Evolutionary conservation across 2,888 invertebrate species (phyloP).

Genomic region (Ctena decussata): DNA sequence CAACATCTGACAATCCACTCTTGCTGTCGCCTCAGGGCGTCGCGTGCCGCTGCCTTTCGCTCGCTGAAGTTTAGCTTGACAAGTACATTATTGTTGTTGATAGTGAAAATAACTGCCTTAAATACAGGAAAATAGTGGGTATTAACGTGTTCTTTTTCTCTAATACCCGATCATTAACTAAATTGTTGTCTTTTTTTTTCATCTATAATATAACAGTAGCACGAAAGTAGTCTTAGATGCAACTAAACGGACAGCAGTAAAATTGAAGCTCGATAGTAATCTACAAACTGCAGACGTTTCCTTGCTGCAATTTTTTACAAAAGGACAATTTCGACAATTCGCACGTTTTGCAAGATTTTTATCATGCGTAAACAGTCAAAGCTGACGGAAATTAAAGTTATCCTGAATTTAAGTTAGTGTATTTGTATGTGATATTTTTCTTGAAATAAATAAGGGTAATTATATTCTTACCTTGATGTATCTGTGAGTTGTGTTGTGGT

Average conservation of each 20-base stretch:
- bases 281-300: too few relatives aligned
- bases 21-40: not conserved
- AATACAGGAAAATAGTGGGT: slow-evolving; percentile 7
- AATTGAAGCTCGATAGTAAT: not conserved
- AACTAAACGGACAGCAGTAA: not conserved
- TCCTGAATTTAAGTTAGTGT: too few relatives aligned
- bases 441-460: too few relatives aligned
- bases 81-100: not conserved
- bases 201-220: not conserved
- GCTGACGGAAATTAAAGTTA: too few relatives aligned
- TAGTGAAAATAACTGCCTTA: slow-evolving; percentile 2
- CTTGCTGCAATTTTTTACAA: too few relatives aligned
- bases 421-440: too few relatives aligned
- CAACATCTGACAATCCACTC: not conserved
- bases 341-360: too few relatives aligned
- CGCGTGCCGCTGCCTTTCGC: not conserved
- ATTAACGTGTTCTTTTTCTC: not conserved
- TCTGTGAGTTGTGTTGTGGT: slow-evolving; percentile 75
- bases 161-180: slow-evolving; percentile 10
- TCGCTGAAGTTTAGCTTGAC: not conserved
- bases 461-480: slow-evolving; percentile 69
- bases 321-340: too few relatives aligned
- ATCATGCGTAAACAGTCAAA: too few relatives aligned
- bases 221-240: not conserved
- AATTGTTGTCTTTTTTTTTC: not conserved